phyloP scores from a whole-genome alignment of 2,113 vertebrate species.

The Poeciliopsis turrubarensis region DNA sequence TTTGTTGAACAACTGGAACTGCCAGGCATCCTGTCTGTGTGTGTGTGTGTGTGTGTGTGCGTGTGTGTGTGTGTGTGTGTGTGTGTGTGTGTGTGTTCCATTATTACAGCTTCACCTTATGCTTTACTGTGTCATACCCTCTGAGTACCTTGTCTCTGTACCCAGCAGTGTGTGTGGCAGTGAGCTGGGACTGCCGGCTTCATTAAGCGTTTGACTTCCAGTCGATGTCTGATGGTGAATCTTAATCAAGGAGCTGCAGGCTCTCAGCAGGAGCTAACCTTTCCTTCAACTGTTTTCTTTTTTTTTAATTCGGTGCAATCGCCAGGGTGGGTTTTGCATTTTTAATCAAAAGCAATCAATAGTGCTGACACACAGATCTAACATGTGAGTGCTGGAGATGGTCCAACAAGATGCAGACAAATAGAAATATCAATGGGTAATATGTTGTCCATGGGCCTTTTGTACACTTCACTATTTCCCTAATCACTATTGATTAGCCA shows the following conservation, averaged over 20 bases:
- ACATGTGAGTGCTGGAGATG: conserved; percentile 6
- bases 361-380: conserved; percentile 18
- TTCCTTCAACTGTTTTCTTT: conserved; percentile 40
- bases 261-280: conserved; percentile 67
- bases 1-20: conserved; percentile 42
- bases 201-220: conserved; percentile 78
- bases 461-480: conserved; percentile 32
- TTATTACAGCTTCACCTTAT: conserved; percentile 32
- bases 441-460: conserved; percentile 18
- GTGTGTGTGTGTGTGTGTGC: too few relatives aligned
- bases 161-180: conserved; percentile 58
- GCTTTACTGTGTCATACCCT: conserved; percentile 58
- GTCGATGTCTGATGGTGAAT: conserved; percentile 73
- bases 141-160: conserved; percentile 57
- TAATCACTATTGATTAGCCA: conserved; percentile 56
- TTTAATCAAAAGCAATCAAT: conserved; percentile 57
- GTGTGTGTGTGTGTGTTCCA: background rate
- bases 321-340: conserved; percentile 32
- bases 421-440: conserved; percentile 32
- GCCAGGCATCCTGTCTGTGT: conserved; percentile 20
- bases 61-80: too few relatives aligned
- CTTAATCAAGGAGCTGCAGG: conserved; percentile 70
- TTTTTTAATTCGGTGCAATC: conserved; percentile 43
- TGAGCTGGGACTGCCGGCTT: conserved; percentile 62
- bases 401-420: conserved; percentile 26